These are phyloP conservation scores for Trochalopteron elliotii DNA, from an alignment of 2,113 vertebrate genomes.

Conservation along the genomic window DNA sequence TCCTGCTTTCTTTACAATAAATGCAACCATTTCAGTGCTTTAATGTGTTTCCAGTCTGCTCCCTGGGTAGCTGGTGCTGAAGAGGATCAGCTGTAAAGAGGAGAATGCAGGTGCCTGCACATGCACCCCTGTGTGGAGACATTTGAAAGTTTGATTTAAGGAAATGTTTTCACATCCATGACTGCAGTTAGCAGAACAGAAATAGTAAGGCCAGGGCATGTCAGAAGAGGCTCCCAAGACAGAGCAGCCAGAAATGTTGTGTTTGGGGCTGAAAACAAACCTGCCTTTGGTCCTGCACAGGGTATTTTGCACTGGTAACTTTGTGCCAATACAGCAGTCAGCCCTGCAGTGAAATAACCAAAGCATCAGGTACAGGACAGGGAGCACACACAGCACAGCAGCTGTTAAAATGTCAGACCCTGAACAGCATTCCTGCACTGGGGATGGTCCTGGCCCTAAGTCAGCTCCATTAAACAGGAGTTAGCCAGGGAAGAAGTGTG, in stretches of 20 bases:
- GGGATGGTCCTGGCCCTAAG: neutral
- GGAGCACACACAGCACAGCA: neutral
- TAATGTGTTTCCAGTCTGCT: neutral
- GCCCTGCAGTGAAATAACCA: neutral
- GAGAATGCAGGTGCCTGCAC: neutral
- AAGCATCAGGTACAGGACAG: neutral
- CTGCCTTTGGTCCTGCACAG: neutral
- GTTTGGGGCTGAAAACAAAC: neutral
- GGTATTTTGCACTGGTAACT: neutral
- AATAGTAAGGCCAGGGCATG: neutral
- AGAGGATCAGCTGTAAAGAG: neutral
- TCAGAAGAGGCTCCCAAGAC: neutral
- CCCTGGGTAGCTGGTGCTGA: neutral
- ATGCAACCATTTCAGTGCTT: neutral
- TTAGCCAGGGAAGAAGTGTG: neutral
- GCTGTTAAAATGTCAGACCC: neutral
- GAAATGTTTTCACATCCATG: neutral
- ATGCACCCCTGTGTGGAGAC: neutral
- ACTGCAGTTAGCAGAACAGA: neutral
- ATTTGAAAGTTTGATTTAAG: neutral
- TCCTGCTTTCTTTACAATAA: constrained; percentile 2
- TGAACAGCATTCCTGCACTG: neutral
- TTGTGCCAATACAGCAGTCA: neutral
- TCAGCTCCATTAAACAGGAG: neutral
- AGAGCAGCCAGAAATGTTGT: neutral